Evolutionary conservation across 2,797 vertebrate species (phyloP), one percentile per base, ranked within the genome.

Genomic region (Chloroceryle amazona): DNA sequence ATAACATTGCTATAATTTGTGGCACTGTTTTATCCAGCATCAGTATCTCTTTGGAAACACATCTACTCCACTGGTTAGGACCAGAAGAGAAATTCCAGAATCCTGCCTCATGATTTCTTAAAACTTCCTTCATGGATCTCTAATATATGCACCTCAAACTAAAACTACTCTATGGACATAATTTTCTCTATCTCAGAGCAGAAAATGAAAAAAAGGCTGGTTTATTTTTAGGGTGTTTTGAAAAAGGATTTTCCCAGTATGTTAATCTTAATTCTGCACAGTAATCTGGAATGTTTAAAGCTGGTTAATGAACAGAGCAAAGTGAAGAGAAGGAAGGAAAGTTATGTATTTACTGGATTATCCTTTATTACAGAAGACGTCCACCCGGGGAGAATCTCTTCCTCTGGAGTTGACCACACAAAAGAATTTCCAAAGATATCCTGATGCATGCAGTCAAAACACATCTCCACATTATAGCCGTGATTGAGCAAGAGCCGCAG

Each of bases 401-500:
- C 94, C 44, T 98, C 97, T 81, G 97, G 58, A 97, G 98, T 97
- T 96, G 98, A 82, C 97, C 97, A 96, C 87, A 98, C 68, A 86
- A 97, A 97, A 95, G 99, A 97, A 88, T 97, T 97, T 81, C 98
- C 98, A 81, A 98, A 98, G 89, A 98, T 78, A 81, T 98, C 93
- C 28, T 98, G 98, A 62, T 99, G 99, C 95, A 96, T 95, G 91
- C 99, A 99, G 39, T 96, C 97, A 95, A 99, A 99, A 96, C 99
- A 99, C 39, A 96, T 97, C 41, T 98, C 98, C 66, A 97, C 99
- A 9, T 98, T 93, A 47, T 99, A 99, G 39, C 99, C 99, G 1
- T 98, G 96, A 93, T 98, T 99, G 61, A 99, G 98, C 95, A 99
- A 92, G 90, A 99, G 97, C 57, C 99, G 98, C 97, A 99, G 98